Evolutionary conservation across 2,113 vertebrate genomes (phyloP).

Genomic region (Gila orcuttii): DNA sequence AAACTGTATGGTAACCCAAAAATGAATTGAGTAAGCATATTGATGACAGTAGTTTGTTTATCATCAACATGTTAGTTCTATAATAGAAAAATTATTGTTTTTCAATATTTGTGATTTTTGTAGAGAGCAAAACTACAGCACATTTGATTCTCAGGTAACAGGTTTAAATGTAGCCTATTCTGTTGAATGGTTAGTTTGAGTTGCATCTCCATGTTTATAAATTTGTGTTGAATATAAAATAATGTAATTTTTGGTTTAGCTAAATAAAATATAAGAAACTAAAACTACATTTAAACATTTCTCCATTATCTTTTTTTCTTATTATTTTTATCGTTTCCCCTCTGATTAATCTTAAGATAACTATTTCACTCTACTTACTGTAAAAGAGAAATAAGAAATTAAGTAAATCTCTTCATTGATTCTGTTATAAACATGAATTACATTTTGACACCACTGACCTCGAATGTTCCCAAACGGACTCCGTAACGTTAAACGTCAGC

Average conservation of each 20-base stretch:
- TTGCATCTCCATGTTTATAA: not conserved
- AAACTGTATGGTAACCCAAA: not conserved
- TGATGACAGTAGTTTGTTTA: not conserved
- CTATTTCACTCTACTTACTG: not conserved
- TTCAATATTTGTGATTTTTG: not conserved
- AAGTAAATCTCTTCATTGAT: not conserved
- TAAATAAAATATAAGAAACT: not conserved
- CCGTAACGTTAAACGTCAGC: not conserved
- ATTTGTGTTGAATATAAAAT: not conserved
- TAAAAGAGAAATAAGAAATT: not conserved
- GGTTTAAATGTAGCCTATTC: not conserved
- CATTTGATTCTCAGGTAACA: not conserved
- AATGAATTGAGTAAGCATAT: not conserved
- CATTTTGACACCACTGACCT: not conserved
- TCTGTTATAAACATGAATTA: not conserved
- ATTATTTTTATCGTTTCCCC: not conserved
- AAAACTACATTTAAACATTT: not conserved
- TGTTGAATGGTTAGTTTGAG: not conserved
- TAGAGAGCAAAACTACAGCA: not conserved
- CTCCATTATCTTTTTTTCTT: not conserved
- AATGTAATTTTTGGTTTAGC: not conserved
- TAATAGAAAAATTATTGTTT: conserved; percentile 2
- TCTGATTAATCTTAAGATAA: not conserved
- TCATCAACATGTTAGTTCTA: not conserved
- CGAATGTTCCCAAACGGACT: conserved; percentile 18